These are phyloP conservation scores for Hirtodrosophila histrioides DNA, from an alignment of 2,888 invertebrate species.

Conservation along the genomic window DNA sequence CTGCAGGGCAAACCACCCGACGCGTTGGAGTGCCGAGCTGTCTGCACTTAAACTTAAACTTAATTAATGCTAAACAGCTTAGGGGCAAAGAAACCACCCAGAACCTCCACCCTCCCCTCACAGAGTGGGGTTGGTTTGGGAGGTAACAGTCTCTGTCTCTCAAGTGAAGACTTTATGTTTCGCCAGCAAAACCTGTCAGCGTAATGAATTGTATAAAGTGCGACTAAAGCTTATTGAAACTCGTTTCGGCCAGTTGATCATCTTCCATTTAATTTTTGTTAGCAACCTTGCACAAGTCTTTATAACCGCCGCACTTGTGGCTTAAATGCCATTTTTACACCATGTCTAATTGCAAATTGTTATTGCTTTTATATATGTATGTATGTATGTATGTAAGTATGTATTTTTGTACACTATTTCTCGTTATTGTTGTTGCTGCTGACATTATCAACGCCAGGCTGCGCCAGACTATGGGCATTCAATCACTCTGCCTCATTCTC, in stretches of 20 bases:
- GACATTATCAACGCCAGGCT: conserved; percentile 14
- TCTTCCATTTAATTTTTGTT: conserved; percentile 3
- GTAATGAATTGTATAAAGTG: conserved; percentile 11
- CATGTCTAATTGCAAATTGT: conserved; percentile 49
- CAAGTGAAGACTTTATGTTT: neutral
- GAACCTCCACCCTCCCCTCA: too few species aligned
- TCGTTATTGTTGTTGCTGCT: conserved; percentile 28
- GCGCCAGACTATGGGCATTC: conserved; percentile 28
- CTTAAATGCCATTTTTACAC: conserved; percentile 1
- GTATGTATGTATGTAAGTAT: conserved; percentile 9
- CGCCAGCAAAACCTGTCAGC: conserved; percentile 5
- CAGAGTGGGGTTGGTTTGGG: conserved; percentile 10
- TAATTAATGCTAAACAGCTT: conserved; percentile 80
- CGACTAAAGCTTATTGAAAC: neutral
- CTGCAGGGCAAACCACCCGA: conserved; percentile 24
- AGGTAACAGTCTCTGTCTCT: neutral
- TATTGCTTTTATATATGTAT: conserved; percentile 18
- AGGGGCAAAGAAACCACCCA: conserved; percentile 25
- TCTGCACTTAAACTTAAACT: conserved; percentile 65
- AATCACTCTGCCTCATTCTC: conserved; percentile 8
- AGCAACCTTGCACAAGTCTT: conserved; percentile 3
- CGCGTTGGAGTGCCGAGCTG: conserved; percentile 37
- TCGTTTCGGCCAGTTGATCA: conserved; percentile 2
- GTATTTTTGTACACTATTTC: conserved; percentile 27
- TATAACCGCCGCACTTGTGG: neutral